Evolutionary conservation across 1,140 invertebrate species (phyloP), one percentile per base, ranked within the genome.

Genomic region (Rhyzopertha dominica): DNA sequence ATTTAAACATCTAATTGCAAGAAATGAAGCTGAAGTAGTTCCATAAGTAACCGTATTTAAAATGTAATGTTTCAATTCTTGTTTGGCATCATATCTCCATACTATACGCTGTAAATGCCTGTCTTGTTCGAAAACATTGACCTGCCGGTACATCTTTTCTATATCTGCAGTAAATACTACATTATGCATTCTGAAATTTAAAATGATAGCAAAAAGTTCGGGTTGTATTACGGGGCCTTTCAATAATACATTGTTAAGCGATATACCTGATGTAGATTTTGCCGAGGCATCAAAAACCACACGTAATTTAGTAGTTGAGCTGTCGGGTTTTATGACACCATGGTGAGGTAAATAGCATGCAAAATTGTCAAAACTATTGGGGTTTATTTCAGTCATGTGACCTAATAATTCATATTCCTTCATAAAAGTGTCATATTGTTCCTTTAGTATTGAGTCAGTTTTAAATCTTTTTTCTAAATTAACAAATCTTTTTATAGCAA

Each of bases 81-180:
- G 47, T 2, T 47, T 29, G 2, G 12, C 9, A 41, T 41, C 38
- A 17, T 48, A 17, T n/a, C 59, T 43, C 66, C 69, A 71, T 0
- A 70, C 25, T 12, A 72, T 66, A 43, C 50, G 43, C 42, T 71
- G 69, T 47, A 59, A 62, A 28, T 54, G 38, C 7, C 49, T 17
- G 30, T 69, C 59, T 26, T 61, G 45, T 20, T 38, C 7, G 12
- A 45, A 34, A 8, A 69, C 54, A 0, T 62, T 19, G 4, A 74
- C 59, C 42, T 68, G 66, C 9, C 70, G 34, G 47, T 70, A 76
- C 69, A 74, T 74, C 46, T 70, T 67, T 12, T 49, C 41, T 2
- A 73, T 61, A 31, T 74, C 71, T 2, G 58, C 62, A 17, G 35
- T 46, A 5, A 61, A 14, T 3, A 56, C 54, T 28, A 32, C 24